phyloP scores from a whole-genome alignment of 2,888 invertebrate species.

The Lasioglossum pauxillum region DNA sequence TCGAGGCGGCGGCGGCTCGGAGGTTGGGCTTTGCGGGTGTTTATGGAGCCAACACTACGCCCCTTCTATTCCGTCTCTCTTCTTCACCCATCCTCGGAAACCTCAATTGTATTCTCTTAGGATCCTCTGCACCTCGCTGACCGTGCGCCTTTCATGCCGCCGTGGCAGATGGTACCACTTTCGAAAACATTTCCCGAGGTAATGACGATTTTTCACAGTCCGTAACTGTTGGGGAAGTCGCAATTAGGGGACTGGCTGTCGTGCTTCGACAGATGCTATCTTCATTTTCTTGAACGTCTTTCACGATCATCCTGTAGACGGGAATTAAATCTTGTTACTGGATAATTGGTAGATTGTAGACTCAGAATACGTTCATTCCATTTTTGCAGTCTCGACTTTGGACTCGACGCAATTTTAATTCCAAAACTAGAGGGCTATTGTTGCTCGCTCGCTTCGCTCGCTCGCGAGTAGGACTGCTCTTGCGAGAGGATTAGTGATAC shows the following conservation, averaged over 20 bases:
- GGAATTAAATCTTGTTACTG: not conserved
- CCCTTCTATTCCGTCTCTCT: conserved; percentile 64
- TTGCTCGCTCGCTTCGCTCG: too few species aligned
- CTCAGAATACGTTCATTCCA: too few species aligned
- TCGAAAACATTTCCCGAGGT: conserved; percentile 5
- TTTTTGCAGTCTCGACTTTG: too few species aligned
- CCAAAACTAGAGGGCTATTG: too few species aligned
- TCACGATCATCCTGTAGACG: not conserved
- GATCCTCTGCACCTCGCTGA: conserved; percentile 46
- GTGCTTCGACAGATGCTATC: not conserved
- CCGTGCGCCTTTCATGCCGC: conserved; percentile 52
- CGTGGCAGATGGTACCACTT: conserved; percentile 50
- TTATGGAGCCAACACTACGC: conserved; percentile 78
- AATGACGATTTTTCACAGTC: not conserved
- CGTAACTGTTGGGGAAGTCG: not conserved
- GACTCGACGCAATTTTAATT: too few species aligned
- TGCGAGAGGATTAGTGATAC: too few species aligned
- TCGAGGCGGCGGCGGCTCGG: conserved; percentile 42
- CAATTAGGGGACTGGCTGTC: not conserved
- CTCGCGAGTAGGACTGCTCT: too few species aligned
- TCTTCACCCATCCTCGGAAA: conserved; percentile 61
- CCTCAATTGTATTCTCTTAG: conserved; percentile 74
- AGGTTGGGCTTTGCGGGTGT: conserved; percentile 77
- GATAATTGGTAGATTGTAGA: not conserved
- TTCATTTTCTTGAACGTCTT: not conserved